Conservation (phyloP, 2,113 vertebrate genomes). For the Paedocypris sp. region DNA sequence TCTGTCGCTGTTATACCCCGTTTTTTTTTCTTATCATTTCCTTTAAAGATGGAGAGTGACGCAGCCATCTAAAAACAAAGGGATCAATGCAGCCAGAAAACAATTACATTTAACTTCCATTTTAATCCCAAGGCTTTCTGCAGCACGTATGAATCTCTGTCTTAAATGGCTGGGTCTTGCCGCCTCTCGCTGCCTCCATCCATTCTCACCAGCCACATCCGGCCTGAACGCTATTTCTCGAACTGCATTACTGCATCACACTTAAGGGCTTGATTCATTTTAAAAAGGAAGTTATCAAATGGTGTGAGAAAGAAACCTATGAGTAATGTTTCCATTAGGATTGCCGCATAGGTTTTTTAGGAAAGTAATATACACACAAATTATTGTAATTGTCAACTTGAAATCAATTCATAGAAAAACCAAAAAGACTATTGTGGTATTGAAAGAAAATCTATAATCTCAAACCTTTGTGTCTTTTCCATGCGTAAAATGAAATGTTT, state of each 20-base stretch:
- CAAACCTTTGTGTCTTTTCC: no score
- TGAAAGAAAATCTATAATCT: no score
- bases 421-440: no score
- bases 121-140: constrained; percentile 32
- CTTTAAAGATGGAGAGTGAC: no score
- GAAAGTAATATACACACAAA: no score
- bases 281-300: constrained; percentile 15
- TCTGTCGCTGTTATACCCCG: background rate
- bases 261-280: constrained; percentile 15
- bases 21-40: constrained; percentile 11
- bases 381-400: no score
- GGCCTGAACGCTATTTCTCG: background rate
- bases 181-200: constrained; percentile 1
- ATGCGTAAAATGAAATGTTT: no score
- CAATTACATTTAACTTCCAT: constrained; percentile 43
- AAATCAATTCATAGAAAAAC: no score
- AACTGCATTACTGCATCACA: constrained; percentile 8
- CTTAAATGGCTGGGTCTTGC: constrained; percentile 23
- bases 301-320: constrained; percentile 6
- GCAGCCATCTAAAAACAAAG: constrained; percentile 21
- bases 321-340: background rate
- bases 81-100: constrained; percentile 45
- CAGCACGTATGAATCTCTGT: constrained; percentile 24
- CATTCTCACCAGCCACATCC: constrained; percentile 16
- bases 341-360: no score